phyloP scores from a whole-genome alignment of 2,113 vertebrate genomes.

The Merops nubicus region DNA sequence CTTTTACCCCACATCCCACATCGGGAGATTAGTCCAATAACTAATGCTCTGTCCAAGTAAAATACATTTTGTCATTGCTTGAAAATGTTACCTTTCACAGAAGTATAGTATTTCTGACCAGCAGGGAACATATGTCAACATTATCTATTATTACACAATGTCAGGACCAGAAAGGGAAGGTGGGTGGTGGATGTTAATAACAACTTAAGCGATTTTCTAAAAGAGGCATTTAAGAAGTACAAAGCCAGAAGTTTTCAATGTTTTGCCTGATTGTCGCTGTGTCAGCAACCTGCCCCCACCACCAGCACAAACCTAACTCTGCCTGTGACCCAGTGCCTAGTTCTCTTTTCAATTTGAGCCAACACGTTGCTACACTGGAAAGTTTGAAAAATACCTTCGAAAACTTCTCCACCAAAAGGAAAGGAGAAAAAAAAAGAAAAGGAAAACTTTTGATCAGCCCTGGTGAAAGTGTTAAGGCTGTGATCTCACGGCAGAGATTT shows the following conservation, averaged over 20 bases:
- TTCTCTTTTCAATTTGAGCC: slow-evolving; percentile 86
- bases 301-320: slow-evolving; percentile 79
- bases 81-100: slow-evolving; percentile 95
- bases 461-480: slow-evolving; percentile 67
- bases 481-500: slow-evolving; percentile 45
- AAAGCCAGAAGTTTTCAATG: slow-evolving; percentile 85
- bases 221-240: slow-evolving; percentile 86
- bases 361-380: slow-evolving; percentile 81
- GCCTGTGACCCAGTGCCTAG: slow-evolving; percentile 81
- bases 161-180: slow-evolving; percentile 87
- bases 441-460: slow-evolving; percentile 72
- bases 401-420: slow-evolving; percentile 79
- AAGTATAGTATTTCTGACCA: slow-evolving; percentile 92
- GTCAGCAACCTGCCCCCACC: slow-evolving; percentile 85
- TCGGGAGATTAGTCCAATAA: slow-evolving; percentile 89
- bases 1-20: slow-evolving; percentile 85
- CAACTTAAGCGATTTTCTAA: slow-evolving; percentile 85
- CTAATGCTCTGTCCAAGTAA: slow-evolving; percentile 87
- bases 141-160: slow-evolving; percentile 90
- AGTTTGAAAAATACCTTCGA: slow-evolving; percentile 82
- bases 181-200: slow-evolving; percentile 88
- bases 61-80: slow-evolving; percentile 98
- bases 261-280: slow-evolving; percentile 87
- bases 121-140: slow-evolving; percentile 95
- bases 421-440: slow-evolving; percentile 37